Evolutionary conservation across 2,113 vertebrate genomes (phyloP), one percentile per base, ranked within the genome.

Genomic region (Phocoena phocoena): DNA sequence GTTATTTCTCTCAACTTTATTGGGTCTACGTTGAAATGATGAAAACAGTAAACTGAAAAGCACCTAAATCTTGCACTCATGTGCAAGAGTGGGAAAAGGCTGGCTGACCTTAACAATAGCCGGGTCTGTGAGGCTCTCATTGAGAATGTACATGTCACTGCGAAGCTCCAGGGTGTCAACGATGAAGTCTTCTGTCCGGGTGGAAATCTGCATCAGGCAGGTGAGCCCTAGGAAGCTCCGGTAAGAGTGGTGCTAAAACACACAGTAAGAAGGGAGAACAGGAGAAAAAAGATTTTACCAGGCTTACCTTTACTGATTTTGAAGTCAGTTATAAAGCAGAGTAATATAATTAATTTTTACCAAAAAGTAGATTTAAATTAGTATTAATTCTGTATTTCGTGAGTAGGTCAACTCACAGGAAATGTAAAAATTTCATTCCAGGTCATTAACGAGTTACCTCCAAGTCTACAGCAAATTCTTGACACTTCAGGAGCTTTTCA

Each of bases 201-300:
- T 99, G 77, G 99, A 99, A 93, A 99, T 99, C 97, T 99, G 99
- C 99, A 99, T 99, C 96, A 99, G 99, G 93, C 99, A 99, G 0
- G 99, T 99, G 91, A 99, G 97, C 77, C 99, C 99, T 0, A 99
- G 98, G 97, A 99, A 99, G 94, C 99, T 99, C 97, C 99, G 98
- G 98, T 99, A 99, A 36, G 99, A 99, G 97, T 99, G 99, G 96
- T 99, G 99, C 99, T 99, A 96, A 5, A 1, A 50, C 44, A 33
- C 1, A 86, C 0, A 2, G 18, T 2, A 15, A 1, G 26, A 7
- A 9, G 23, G 67, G 47, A 31, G 23, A 80, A 6, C 0, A 1
- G 26, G 26, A 11, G 62, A 71, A 12, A 17, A 25, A 12, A 0
- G 8, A 4, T 6, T 10, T 58, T n/a, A 36, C 9, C 2, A 62